Conservation (phyloP, 92 coral and sea anemone species). For the Umimayanthus kanabou region DNA sequence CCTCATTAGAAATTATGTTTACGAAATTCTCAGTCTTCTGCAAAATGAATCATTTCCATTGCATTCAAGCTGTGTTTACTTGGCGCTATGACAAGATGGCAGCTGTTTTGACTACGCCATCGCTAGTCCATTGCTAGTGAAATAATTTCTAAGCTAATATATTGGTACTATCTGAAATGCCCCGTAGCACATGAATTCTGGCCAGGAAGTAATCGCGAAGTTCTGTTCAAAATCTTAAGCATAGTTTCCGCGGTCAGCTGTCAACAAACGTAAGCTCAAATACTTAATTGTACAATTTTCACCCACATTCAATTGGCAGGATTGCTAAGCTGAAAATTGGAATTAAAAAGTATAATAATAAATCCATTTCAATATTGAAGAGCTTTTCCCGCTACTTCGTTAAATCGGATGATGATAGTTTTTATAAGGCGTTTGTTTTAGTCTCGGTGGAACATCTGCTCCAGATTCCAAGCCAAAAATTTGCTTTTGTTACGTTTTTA, state of each 20-base stretch:
- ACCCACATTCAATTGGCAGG: conserved; percentile 13
- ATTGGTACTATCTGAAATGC: conserved; percentile 10
- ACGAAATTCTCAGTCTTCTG: conserved; percentile 18
- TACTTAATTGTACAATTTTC: neutral
- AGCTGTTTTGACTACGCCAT: conserved; percentile 31
- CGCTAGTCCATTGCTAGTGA: conserved; percentile 6
- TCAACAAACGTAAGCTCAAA: conserved; percentile 1
- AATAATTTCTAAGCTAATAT: conserved; percentile 12
- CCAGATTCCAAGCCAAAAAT: neutral
- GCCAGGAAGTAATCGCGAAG: neutral
- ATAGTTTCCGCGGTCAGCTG: neutral
- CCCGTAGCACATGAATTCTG: conserved; percentile 6
- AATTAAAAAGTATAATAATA: conserved; percentile 8
- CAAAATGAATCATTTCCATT: conserved; percentile 38
- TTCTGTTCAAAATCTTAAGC: neutral
- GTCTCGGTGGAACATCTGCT: neutral
- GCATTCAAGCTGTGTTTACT: conserved; percentile 43
- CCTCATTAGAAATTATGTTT: conserved; percentile 27
- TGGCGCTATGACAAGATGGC: conserved; percentile 1
- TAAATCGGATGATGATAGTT: neutral
- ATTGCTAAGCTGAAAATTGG: conserved; percentile 4
- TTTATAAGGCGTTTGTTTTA: neutral
- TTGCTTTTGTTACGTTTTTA: neutral
- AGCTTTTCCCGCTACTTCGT: neutral
- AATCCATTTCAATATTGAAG: conserved; percentile 10